A percentile compares a stretch with the other conserved stretches of the same genome.
phyloP scores from a whole-genome alignment of 2,113 vertebrate species.

The Geococcyx californianus region DNA sequence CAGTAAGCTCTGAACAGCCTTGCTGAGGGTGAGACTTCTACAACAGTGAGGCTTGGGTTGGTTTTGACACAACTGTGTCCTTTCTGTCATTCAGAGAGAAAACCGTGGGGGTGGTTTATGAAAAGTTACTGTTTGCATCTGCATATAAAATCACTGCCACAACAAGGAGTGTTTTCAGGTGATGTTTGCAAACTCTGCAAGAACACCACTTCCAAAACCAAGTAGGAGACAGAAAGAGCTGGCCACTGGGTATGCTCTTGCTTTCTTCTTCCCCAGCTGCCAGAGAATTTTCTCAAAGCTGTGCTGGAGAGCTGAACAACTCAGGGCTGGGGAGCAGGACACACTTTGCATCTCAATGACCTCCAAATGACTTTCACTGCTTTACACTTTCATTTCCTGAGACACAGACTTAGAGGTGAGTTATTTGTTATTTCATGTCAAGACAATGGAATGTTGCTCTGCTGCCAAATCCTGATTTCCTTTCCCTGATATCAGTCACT shows the following conservation, averaged over 20 bases:
- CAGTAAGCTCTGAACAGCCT: not conserved
- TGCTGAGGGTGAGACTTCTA: not conserved
- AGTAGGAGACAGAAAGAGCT: not conserved
- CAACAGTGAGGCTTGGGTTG: not conserved
- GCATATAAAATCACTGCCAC: not conserved
- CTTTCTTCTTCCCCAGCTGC: not conserved
- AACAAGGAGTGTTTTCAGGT: not conserved
- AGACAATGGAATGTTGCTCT: slow-evolving; percentile 39
- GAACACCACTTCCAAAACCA: not conserved
- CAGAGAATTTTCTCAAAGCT: not conserved
- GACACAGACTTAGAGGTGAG: slow-evolving; percentile 26
- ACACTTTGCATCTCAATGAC: slow-evolving; percentile 16
- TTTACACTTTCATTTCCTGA: slow-evolving; percentile 53
- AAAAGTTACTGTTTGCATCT: not conserved
- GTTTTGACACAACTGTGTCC: not conserved
- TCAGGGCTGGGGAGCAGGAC: not conserved
- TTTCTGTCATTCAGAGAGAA: not conserved
- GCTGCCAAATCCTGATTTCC: slow-evolving; percentile 52
- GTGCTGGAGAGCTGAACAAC: not conserved
- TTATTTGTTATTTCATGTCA: slow-evolving; percentile 59
- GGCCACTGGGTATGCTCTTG: accelerated
- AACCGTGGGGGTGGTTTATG: not conserved
- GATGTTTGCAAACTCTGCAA: not conserved
- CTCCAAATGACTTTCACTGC: slow-evolving; percentile 54
- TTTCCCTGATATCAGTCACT: slow-evolving; percentile 59